Base-by-base conservation (phyloP, 2,113 vertebrate genomes). In the Cinclus cinclus region DNA sequence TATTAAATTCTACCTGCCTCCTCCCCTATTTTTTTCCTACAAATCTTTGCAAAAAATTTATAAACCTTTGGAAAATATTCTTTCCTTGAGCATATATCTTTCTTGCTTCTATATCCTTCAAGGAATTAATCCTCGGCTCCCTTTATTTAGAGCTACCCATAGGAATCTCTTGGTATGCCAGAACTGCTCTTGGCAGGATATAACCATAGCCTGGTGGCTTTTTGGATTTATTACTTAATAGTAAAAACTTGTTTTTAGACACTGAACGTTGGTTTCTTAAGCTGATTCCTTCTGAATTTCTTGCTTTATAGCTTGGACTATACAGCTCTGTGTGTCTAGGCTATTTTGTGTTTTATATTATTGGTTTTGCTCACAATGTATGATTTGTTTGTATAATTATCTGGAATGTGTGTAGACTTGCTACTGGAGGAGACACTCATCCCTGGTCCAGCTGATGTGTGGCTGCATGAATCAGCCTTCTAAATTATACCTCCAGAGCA, bases 381-480 rank as follows among this genome's bases (percentile, higher is more conserved):
- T 69, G 87, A 87, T 87, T 83, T 91, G 71, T 94, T 92, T 92
- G 62, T 83, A 35, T 79, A 91, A 90, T 88, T 86, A 84, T 31
- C 74, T 94, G 83, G 63, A 90, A 87, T 2, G 0, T 47, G 71
- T 69, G 75, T 60, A 86, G 83, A 65, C 83, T 75, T 94, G 88
- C 71, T 87, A 0, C 58, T 67, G 84, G 28, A 83, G 68, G 30
- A 92, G 78, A 74, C 58, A 53, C 18, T 23, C 44, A 86, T 53
- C 52, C 23, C 41, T 88, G 67, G 70, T 87, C 81, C 64, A 79
- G 67, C 52, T 18, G 3, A 84, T 52, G 37, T 90, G 92, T 80
- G 95, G 64, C 37, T 88, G 64, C 27, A 24, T 96, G 94, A 96
- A 83, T 95, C 93, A 97, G 71, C 53, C 39, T 20, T 64, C 84